phyloP scores from a whole-genome alignment of 2,113 vertebrate species.

The Ivindomyrus marchei region DNA sequence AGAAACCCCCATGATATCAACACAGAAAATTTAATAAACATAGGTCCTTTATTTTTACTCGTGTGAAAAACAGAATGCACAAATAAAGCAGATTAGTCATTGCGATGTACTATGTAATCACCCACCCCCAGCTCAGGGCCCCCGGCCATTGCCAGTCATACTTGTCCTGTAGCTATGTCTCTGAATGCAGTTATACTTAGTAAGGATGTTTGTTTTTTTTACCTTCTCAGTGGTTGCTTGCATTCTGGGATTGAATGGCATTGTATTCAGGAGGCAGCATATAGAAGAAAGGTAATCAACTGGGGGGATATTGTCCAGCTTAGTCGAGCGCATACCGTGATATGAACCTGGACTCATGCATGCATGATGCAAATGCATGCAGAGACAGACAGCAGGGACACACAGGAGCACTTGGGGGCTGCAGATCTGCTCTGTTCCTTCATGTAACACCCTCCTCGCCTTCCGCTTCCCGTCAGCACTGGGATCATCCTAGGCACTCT shows the following conservation, averaged over 20 bases:
- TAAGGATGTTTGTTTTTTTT: background rate
- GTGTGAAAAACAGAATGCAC: background rate
- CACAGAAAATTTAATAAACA: background rate
- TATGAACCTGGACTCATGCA: background rate
- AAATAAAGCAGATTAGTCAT: background rate
- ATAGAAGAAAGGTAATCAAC: background rate
- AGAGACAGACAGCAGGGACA: background rate
- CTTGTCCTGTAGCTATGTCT: background rate
- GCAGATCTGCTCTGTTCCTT: background rate
- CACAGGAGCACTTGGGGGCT: background rate
- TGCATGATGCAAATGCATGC: background rate
- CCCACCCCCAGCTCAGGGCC: background rate
- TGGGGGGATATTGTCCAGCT: background rate
- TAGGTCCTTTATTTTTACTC: background rate
- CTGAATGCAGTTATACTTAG: background rate
- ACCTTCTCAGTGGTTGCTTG: background rate
- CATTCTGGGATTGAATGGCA: background rate
- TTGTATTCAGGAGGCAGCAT: background rate
- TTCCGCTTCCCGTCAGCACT: background rate
- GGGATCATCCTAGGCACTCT: background rate
- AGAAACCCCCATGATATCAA: background rate
- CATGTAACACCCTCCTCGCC: background rate
- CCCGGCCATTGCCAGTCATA: background rate
- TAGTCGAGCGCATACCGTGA: background rate
- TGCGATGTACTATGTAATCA: background rate